Base-by-base conservation (phyloP, 1,140 invertebrate genomes). In the Dendrolimus punctatus region DNA sequence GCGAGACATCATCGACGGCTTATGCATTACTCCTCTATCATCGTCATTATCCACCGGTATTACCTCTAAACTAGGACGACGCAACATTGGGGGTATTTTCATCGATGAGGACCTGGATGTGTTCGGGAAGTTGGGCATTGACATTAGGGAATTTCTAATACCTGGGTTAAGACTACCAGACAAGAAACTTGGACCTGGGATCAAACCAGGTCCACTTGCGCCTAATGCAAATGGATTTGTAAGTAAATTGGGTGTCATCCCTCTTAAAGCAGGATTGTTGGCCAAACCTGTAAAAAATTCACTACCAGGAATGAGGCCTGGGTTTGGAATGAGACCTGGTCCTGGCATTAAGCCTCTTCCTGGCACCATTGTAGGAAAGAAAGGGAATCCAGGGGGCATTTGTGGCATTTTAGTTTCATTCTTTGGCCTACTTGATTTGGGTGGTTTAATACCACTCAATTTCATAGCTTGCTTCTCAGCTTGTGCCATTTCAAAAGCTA, bases 241-340 rank as follows among this genome's bases (percentile, higher is more conserved):
- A 46, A 87, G 57, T 55, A 88, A 66, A 68, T 76, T 85, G 39
- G 75, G 56, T 39, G 70, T 64, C 43, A 87, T 49, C 8, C 83
- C 79, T 67, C 83, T 69, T 39, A 87, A 58, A 39, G 80, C 80
- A 39, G 80, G 82, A 71, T 83, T 86, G 53, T 85, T 85, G 7
- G 81, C 71, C 50, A 87, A 57, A 23, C 73, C 70, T 53, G 82
- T 71, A 51, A 86, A 69, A 43, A 88, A 79, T 8, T 84, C 79
- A 58, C 62, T 70, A 8, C 74, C 60, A 58, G 87, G 81, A 57
- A 89, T 88, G 8, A 90, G 57, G 0, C 87, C 85, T 40, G 90
- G 89, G 51, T 88, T 88, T 0, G 92, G 92, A 67, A 94, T 93
- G 38, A 94, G 78, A 40, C 92, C 91, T 7, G 92, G 91, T 5